A percentile compares a stretch with the other conserved stretches of the same genome.
phyloP scores from a whole-genome alignment of 1,140 invertebrate genomes.

The Euwallacea similis region DNA sequence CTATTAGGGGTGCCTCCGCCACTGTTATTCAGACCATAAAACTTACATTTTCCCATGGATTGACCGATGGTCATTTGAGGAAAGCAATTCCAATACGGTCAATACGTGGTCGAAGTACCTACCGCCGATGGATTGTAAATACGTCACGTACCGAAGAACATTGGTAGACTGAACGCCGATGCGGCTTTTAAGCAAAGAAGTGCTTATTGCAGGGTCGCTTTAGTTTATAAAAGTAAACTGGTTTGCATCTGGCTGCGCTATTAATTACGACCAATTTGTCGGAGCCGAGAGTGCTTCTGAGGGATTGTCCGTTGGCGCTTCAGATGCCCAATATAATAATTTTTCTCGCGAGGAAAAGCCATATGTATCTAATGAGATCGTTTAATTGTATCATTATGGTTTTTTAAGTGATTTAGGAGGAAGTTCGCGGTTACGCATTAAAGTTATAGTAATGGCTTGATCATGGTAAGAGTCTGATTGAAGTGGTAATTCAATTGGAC shows the following conservation, averaged over 20 bases:
- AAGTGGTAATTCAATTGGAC: too few relatives aligned
- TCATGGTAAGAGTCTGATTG: too few relatives aligned
- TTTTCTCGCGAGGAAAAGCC: too few relatives aligned
- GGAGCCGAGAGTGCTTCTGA: too few relatives aligned
- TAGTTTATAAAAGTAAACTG: neutral
- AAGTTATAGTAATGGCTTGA: too few relatives aligned
- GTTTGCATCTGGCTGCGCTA: neutral
- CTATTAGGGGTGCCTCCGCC: neutral
- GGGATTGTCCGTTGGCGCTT: too few relatives aligned
- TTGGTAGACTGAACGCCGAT: neutral
- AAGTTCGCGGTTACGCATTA: too few relatives aligned
- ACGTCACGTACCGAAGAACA: neutral
- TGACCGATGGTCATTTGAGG: neutral
- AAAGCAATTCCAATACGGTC: neutral
- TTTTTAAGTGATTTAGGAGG: too few relatives aligned
- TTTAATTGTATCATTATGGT: too few relatives aligned
- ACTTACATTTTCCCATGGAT: neutral
- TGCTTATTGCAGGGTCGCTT: neutral
- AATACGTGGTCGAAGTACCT: neutral
- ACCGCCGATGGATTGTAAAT: neutral
- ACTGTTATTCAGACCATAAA: neutral
- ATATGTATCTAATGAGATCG: too few relatives aligned
- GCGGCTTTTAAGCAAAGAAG: constrained; percentile 1
- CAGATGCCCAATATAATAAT: too few relatives aligned
- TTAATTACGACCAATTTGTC: constrained; percentile 1